These are phyloP conservation scores for Mobula hypostoma DNA, from an alignment of 2,113 vertebrate genomes.

Conservation along the genomic window DNA sequence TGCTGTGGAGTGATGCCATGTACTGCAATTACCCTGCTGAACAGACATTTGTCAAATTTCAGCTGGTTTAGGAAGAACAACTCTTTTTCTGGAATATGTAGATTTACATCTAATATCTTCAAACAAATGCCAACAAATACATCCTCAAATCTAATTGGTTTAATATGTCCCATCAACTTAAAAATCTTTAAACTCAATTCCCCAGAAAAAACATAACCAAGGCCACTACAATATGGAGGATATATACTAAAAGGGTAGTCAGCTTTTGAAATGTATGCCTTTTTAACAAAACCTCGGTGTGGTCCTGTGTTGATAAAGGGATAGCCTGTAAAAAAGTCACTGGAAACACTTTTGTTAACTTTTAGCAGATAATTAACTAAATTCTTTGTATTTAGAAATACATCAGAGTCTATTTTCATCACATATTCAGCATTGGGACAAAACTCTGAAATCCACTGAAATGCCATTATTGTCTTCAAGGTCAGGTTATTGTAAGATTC, in stretches of 20 bases:
- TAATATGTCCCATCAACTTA: conserved; percentile 55
- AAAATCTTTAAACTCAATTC: conserved; percentile 55
- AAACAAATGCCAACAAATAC: conserved; percentile 61
- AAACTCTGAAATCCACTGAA: conserved; percentile 55
- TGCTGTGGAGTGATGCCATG: conserved; percentile 49
- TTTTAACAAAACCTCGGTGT: conserved; percentile 46
- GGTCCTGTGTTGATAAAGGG: conserved; percentile 46
- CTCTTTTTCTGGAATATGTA: conserved; percentile 49
- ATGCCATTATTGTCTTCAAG: conserved; percentile 61
- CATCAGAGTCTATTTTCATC: conserved; percentile 55
- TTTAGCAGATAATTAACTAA: conserved; percentile 53
- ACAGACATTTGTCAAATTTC: conserved; percentile 53
- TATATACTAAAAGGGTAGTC: conserved; percentile 57
- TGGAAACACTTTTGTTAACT: conserved; percentile 45
- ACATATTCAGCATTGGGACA: conserved; percentile 52
- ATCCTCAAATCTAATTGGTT: conserved; percentile 58
- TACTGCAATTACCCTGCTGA: conserved; percentile 50
- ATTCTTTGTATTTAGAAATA: conserved; percentile 56
- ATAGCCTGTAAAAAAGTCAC: conserved; percentile 54
- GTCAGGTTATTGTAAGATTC: conserved; percentile 58
- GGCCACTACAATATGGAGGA: conserved; percentile 55
- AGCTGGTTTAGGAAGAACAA: conserved; percentile 55
- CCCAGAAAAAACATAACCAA: conserved; percentile 54
- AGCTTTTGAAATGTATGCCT: conserved; percentile 47
- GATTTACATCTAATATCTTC: conserved; percentile 50